Conservation (phyloP, 2,888 invertebrate genomes). For the Diplazon laetatorius region DNA sequence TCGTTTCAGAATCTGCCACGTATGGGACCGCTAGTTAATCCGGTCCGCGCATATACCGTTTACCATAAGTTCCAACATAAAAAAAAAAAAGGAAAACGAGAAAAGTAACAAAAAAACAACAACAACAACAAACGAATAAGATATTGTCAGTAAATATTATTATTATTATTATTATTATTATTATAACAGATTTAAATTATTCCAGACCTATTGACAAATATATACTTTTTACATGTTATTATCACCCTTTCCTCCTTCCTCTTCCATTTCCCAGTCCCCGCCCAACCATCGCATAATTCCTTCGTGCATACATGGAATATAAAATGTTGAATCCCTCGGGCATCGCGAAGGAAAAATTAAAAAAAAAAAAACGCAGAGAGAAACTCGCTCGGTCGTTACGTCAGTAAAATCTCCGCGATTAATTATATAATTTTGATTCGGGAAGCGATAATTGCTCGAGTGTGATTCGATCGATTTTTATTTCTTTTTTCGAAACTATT, state of each 20-base stretch:
- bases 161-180: too few species aligned
- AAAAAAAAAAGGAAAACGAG: slow-evolving; percentile 67
- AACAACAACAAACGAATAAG: slow-evolving; percentile 67
- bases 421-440: slow-evolving; percentile 5
- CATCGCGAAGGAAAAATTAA: slow-evolving; percentile 13
- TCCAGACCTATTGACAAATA: slow-evolving; percentile 71
- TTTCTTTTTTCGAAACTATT: too few species aligned
- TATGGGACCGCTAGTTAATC: slow-evolving; percentile 74
- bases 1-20: slow-evolving; percentile 73
- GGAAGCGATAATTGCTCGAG: slow-evolving; percentile 49
- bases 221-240: slow-evolving; percentile 70
- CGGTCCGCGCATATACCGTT: slow-evolving; percentile 71
- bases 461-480: slow-evolving; percentile 45
- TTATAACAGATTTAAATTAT: slow-evolving; percentile 73
- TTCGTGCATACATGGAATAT: slow-evolving; percentile 47
- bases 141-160: slow-evolving; percentile 72
- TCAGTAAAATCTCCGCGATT: slow-evolving; percentile 26
- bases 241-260: slow-evolving; percentile 42
- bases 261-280: slow-evolving; percentile 25
- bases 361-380: background rate
- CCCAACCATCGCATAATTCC: slow-evolving; percentile 28
- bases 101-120: slow-evolving; percentile 66
- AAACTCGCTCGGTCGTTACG: slow-evolving; percentile 15
- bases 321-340: slow-evolving; percentile 47
- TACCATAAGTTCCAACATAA: slow-evolving; percentile 72